A percentile compares a stretch with the other conserved stretches of the same genome.
These are phyloP conservation scores for Nomada ferruginata DNA, from an alignment of 2,888 invertebrate species.

Conservation along the genomic window DNA sequence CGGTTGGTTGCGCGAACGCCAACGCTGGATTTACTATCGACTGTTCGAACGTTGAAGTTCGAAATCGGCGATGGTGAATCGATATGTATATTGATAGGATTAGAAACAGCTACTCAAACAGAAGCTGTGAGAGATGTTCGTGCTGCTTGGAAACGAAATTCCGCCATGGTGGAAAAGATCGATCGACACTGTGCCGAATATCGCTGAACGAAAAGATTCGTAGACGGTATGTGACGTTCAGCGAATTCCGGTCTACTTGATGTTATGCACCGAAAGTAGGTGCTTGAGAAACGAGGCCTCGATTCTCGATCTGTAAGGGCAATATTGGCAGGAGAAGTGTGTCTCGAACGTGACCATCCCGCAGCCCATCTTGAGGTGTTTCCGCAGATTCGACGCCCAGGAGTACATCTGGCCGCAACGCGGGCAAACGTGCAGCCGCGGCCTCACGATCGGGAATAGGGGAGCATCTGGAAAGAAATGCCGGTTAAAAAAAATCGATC, in stretches of 20 bases:
- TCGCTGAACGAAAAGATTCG: slow-evolving; percentile 33
- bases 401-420: slow-evolving; percentile 84
- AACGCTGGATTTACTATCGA: no score
- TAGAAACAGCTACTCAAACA: no score
- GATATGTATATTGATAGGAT: no score
- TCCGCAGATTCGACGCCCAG: slow-evolving; percentile 83
- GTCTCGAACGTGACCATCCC: slow-evolving; percentile 83
- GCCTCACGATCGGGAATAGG: slow-evolving; percentile 82
- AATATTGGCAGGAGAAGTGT: slow-evolving; percentile 84
- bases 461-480: slow-evolving; percentile 79
- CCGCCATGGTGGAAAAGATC: neutral
- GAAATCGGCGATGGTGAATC: no score
- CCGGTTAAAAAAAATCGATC: slow-evolving; percentile 50
- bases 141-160: no score
- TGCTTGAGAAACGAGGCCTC: slow-evolving; percentile 83
- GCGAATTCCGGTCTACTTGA: slow-evolving; percentile 76
- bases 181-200: neutral
- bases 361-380: slow-evolving; percentile 83
- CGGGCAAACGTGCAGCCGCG: slow-evolving; percentile 82
- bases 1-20: no score
- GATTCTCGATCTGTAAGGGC: slow-evolving; percentile 84
- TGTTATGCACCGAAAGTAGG: slow-evolving; percentile 82
- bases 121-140: no score
- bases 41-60: no score
- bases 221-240: slow-evolving; percentile 20